Evolutionary conservation across 2,888 invertebrate species (phyloP).

Genomic region (Dolomedes plantarius): DNA sequence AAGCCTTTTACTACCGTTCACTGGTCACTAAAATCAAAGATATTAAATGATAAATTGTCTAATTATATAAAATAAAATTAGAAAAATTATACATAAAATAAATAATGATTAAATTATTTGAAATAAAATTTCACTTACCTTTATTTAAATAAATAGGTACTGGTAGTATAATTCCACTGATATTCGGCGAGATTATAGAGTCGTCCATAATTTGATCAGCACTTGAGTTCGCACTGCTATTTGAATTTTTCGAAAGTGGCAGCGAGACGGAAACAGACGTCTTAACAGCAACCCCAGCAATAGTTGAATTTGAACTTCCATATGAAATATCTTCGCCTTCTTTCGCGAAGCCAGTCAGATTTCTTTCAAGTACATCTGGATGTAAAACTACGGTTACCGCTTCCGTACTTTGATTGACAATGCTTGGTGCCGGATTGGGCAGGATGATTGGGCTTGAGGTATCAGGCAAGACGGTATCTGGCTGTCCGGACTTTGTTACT

Average conservation of each 20-base stretch:
- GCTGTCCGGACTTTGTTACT: neutral
- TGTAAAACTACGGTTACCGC: conserved; percentile 10
- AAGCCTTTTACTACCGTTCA: no score
- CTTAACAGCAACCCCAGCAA: conserved; percentile 49
- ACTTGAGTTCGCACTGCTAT: neutral
- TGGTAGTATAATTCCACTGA: neutral
- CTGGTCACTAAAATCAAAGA: no score
- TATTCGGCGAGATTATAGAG: no score
- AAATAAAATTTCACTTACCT: neutral
- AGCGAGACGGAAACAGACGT: conserved; percentile 48
- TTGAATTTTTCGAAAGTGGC: conserved; percentile 27
- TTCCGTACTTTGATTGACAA: conserved; percentile 22
- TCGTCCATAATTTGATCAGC: neutral
- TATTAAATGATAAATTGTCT: no score
- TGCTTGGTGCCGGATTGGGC: conserved; percentile 39
- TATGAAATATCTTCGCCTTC: neutral
- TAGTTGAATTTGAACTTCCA: conserved; percentile 28
- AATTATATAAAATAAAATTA: no score
- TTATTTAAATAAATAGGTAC: neutral
- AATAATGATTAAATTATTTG: no score
- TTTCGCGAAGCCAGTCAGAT: no score
- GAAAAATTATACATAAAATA: no score
- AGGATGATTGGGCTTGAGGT: conserved; percentile 46
- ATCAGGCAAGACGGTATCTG: neutral
- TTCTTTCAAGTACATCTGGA: conserved; percentile 15